Evolutionary conservation across 2,888 invertebrate genomes (phyloP).

Genomic region (Drosophila neonasuta): DNA sequence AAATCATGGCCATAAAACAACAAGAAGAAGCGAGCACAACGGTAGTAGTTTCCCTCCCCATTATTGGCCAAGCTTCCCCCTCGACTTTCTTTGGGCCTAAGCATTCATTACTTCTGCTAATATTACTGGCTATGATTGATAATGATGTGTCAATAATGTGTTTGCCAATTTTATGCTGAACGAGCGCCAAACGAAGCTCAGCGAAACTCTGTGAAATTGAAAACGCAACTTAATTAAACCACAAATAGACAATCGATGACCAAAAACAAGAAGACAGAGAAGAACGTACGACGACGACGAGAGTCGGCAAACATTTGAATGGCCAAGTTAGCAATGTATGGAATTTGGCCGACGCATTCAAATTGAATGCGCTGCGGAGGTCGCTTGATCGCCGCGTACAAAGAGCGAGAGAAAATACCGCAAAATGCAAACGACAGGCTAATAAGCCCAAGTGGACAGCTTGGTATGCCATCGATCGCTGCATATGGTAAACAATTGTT

Average conservation of each 20-base stretch:
- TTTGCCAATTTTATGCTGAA: slow-evolving; percentile 66
- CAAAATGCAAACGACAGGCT: slow-evolving; percentile 79
- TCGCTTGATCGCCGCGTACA: slow-evolving; percentile 27
- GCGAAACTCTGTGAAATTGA: neutral
- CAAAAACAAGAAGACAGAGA: slow-evolving; percentile 13
- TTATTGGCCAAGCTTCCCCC: no score
- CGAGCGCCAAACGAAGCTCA: slow-evolving; percentile 29
- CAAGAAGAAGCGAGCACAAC: slow-evolving; percentile 39
- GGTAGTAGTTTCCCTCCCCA: slow-evolving; percentile 30
- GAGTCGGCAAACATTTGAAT: slow-evolving; percentile 69
- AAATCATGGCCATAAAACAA: slow-evolving; percentile 74
- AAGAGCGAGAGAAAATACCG: slow-evolving; percentile 51
- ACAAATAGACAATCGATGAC: slow-evolving; percentile 9
- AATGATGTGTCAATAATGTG: slow-evolving; percentile 80
- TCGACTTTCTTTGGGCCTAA: neutral
- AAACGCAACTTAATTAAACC: slow-evolving; percentile 36
- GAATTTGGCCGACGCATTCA: slow-evolving; percentile 75
- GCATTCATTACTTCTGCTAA: slow-evolving; percentile 1
- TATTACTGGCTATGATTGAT: slow-evolving; percentile 67
- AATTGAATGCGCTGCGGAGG: slow-evolving; percentile 54
- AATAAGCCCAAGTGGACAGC: slow-evolving; percentile 76
- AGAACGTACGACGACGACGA: slow-evolving; percentile 7
- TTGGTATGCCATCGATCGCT: slow-evolving; percentile 70
- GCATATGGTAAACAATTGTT: slow-evolving; percentile 79
- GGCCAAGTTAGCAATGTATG: slow-evolving; percentile 65